Percentiles rank a stretch among this genome's conserved stretches.
These are phyloP conservation scores for Zonotrichia albicollis DNA, from an alignment of 2,797 vertebrate species.

Conservation along the genomic window DNA sequence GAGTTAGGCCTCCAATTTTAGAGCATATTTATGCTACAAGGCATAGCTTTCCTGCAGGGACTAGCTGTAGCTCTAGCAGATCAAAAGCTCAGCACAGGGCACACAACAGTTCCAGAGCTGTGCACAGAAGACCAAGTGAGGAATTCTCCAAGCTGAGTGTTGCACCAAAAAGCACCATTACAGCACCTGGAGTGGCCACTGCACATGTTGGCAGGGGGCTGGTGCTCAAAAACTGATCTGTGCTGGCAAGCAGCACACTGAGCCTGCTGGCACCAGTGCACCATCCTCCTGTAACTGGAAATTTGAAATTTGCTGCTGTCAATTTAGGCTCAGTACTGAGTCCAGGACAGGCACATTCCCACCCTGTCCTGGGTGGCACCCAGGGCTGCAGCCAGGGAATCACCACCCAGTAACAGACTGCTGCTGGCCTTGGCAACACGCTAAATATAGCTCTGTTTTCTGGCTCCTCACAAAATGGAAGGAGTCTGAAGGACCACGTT, in stretches of 20 bases:
- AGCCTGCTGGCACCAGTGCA: neutral
- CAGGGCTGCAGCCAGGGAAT: slow-evolving; percentile 12
- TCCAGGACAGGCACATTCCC: neutral
- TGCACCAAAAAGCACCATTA: neutral
- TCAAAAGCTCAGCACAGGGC: rapidly evolving
- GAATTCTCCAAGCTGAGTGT: neutral
- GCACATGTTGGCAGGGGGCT: rapidly evolving
- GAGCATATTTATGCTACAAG: neutral
- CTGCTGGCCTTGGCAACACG: slow-evolving; percentile 30
- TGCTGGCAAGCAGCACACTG: rapidly evolving
- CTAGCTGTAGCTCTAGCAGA: neutral
- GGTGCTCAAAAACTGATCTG: neutral
- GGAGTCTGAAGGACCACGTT: neutral
- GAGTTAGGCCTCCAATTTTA: neutral
- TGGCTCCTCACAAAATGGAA: slow-evolving; percentile 13
- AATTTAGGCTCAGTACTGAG: neutral
- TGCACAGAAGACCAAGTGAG: neutral
- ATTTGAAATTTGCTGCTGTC: neutral
- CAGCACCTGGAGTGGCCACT: neutral
- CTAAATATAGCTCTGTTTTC: slow-evolving; percentile 48
- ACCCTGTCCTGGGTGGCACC: neutral
- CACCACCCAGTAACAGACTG: slow-evolving; percentile 35
- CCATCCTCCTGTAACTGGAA: neutral
- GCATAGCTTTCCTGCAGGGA: neutral
- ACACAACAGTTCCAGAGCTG: neutral